Evolutionary conservation across 1,140 invertebrate genomes (phyloP), one percentile per base, ranked within the genome.

Genomic region (Teleogryllus occipitalis): DNA sequence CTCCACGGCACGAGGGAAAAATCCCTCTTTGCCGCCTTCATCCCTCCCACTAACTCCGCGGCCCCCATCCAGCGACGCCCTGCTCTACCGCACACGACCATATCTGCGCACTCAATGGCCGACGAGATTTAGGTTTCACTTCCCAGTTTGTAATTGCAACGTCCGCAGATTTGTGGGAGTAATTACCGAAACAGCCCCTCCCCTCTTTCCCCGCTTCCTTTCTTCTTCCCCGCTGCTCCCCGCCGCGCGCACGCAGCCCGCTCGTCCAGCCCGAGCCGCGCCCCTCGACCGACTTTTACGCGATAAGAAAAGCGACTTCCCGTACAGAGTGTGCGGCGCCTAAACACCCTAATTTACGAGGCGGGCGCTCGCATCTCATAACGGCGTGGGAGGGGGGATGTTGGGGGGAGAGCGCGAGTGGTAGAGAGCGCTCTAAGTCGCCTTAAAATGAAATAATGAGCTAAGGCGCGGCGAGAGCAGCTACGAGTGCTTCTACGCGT

Each of bases 261-360:
- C 10, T 18, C 18, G 10, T 14, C 54, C 54, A 65, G 10, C 54
- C 54, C 18, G 10, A 14, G 10, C 18, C 54, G 10, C 54, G 18
- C 54, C 54, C 54, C 18, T 18, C 54, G 54, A 65, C 54, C 54
- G 54, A 65, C 54, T 65, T 65, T 65, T 65, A 65, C 54, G 54
- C 54, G 54, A 65, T 65, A 65, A 65, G 54, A 65, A 65, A 65
- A 65, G 54, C 54, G 54, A 65, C 54, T 65, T 65, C 54, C 54
- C 2, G 54, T 65, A 65, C 54, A 65, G 54, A 7, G 10, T 65
- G 54, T 65, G 54, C 54, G 54, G 10, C 54, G 10, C 7, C 54
- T 65, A 65, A 65, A 65, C 54, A 65, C 54, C 54, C 54, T 18
- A 65, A 65, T 65, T 65, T 65, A 65, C 54, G 54, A 65, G 54